Evolutionary conservation across 2,797 vertebrate genomes (phyloP).

Genomic region (Dryobates pubescens): DNA sequence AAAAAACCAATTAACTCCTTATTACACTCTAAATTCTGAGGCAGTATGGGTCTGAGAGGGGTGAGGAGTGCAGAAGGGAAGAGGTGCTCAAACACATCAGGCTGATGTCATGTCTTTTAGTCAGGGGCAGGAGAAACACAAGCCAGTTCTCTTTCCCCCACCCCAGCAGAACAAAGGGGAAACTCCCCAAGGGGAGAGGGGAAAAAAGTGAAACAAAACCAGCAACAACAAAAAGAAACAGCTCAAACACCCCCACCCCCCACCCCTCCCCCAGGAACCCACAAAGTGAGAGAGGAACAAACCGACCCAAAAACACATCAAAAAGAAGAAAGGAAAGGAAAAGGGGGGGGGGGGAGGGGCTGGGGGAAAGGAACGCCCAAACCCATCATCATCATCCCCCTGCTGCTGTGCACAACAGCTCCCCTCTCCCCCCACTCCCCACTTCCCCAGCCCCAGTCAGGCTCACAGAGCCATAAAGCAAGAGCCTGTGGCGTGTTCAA

Average conservation of each 20-base stretch:
- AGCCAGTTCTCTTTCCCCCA: not conserved
- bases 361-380: not conserved
- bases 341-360: too few species aligned
- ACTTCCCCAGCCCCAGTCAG: not conserved
- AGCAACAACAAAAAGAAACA: not conserved
- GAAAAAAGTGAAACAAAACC: not conserved
- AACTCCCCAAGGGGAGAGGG: not conserved
- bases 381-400: not conserved
- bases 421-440: not conserved
- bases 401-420: not conserved
- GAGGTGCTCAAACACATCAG: not conserved
- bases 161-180: not conserved
- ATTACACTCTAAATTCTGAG: not conserved
- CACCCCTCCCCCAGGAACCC: not conserved
- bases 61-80: not conserved
- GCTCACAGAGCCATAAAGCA: conserved; percentile 49
- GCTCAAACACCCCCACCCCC: too few species aligned
- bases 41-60: not conserved
- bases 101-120: conserved; percentile 34
- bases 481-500: conserved; percentile 69
- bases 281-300: not conserved
- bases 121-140: conserved; percentile 12
- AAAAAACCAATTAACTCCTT: not conserved
- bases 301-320: not conserved
- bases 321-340: not conserved